A percentile compares a stretch with the other conserved stretches of the same genome.
phyloP scores from a whole-genome alignment of 2,888 invertebrate genomes.

The Cataglyphis albicans region DNA sequence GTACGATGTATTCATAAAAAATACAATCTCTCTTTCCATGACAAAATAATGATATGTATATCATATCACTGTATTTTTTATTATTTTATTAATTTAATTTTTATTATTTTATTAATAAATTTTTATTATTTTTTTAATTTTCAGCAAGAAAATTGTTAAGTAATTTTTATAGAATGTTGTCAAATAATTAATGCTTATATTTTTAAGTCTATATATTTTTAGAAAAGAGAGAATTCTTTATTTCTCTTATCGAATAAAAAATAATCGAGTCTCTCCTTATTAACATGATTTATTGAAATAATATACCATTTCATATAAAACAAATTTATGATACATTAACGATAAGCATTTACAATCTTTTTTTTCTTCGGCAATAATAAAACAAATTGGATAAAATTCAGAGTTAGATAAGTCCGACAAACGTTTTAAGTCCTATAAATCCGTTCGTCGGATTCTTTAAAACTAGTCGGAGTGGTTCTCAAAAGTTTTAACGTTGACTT shows the following conservation, averaged over 20 bases:
- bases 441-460: neutral
- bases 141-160: neutral
- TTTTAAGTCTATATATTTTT: neutral
- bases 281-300: neutral
- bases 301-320: neutral
- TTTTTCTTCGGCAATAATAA: neutral
- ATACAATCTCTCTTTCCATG: neutral
- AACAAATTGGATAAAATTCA: neutral
- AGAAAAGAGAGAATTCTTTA: neutral
- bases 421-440: neutral
- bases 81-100: neutral
- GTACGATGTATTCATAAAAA: neutral
- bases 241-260: neutral
- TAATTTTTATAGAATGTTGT: neutral
- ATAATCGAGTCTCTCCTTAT: neutral
- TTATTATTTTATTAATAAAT: neutral
- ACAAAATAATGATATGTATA: neutral
- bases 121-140: neutral
- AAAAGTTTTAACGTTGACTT: conserved; percentile 32
- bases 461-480: neutral
- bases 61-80: neutral
- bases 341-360: neutral
- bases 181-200: neutral
- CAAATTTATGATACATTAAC: neutral
- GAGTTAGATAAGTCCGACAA: neutral